phyloP scores from a whole-genome alignment of 2,797 vertebrate species.

The Melopsittacus undulatus region DNA sequence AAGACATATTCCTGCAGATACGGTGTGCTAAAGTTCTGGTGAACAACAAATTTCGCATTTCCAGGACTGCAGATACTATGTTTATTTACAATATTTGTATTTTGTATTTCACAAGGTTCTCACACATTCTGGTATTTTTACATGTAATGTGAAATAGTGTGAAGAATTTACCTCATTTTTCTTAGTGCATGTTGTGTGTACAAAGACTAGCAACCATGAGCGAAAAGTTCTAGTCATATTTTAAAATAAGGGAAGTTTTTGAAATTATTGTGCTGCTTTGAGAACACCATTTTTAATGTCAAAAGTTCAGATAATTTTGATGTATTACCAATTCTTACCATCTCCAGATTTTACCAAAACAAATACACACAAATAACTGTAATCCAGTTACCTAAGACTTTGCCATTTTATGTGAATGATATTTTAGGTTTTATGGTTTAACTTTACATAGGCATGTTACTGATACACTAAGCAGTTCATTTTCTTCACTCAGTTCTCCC shows the following conservation, averaged over 20 bases:
- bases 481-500: neutral
- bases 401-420: neutral
- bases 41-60: neutral
- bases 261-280: neutral
- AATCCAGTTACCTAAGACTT: neutral
- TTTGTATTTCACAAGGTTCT: neutral
- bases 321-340: neutral
- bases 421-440: neutral
- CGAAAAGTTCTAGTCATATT: neutral
- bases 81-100: neutral
- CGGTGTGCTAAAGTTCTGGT: neutral
- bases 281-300: neutral
- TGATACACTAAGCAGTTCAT: neutral
- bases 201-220: neutral
- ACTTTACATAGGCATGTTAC: neutral
- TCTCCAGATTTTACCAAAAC: neutral
- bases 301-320: neutral
- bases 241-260: neutral
- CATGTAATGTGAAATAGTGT: neutral
- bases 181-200: fast-evolving
- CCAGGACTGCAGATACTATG: neutral
- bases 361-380: neutral
- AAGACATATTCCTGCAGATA: neutral
- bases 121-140: neutral
- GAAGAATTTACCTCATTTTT: neutral